A percentile compares a stretch with the other conserved stretches of the same genome.
Evolutionary conservation across 2,888 invertebrate species (phyloP).

Genomic region (Drosophila sordidula): DNA sequence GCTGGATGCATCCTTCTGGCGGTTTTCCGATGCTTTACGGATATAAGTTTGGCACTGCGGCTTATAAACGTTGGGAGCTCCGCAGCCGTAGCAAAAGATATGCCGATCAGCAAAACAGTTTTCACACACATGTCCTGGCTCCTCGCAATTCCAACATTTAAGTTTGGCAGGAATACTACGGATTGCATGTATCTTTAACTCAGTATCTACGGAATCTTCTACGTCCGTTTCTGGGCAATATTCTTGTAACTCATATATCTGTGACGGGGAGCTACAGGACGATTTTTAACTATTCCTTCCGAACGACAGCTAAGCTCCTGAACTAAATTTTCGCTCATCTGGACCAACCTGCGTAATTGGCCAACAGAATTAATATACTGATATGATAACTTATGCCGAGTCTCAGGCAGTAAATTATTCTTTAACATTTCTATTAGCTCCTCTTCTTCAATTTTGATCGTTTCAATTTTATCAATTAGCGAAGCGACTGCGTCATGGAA

Average conservation of each 20-base stretch:
- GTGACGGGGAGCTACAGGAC: too few species aligned
- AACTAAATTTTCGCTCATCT: not conserved
- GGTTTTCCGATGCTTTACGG: constrained; percentile 3
- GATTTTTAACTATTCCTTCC: too few species aligned
- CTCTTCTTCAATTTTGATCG: too few species aligned
- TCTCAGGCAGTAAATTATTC: too few species aligned
- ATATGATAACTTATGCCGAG: too few species aligned
- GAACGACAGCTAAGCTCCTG: not conserved
- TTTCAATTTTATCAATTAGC: too few species aligned
- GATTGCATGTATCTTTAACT: not conserved
- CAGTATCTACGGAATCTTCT: not conserved
- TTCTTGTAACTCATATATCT: too few species aligned
- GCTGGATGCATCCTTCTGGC: not conserved
- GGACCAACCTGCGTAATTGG: not conserved
- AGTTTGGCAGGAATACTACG: not conserved
- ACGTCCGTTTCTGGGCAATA: too few species aligned
- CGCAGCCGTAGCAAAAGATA: constrained; percentile 7
- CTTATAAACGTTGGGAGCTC: constrained; percentile 1
- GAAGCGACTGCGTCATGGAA: not conserved
- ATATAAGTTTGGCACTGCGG: not conserved
- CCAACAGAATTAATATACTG: too few species aligned
- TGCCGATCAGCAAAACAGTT: not conserved
- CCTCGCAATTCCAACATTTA: constrained; percentile 2
- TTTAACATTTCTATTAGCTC: too few species aligned
- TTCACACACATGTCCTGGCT: not conserved